phyloP scores from a whole-genome alignment of 53 echinoderm and acorn worm species.

The Stichopus horrens region DNA sequence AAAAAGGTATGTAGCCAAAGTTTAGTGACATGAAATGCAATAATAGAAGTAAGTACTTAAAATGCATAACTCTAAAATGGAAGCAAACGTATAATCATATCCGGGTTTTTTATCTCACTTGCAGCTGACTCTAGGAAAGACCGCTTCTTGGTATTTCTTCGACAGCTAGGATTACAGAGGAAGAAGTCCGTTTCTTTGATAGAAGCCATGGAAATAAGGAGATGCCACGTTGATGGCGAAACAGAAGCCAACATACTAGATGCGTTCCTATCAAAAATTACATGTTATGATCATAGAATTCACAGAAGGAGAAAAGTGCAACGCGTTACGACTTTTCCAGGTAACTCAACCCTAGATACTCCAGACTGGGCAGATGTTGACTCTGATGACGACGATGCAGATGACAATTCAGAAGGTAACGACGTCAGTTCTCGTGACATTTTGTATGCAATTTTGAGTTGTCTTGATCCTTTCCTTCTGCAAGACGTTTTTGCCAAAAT shows the following conservation, averaged over 20 bases:
- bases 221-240: background rate
- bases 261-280: background rate
- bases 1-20: background rate
- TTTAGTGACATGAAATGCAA: background rate
- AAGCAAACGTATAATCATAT: background rate
- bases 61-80: background rate
- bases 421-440: constrained; percentile 8
- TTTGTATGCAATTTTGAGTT: constrained; percentile 13
- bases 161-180: background rate
- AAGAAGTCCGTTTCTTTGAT: background rate
- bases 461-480: background rate
- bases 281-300: background rate
- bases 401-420: background rate
- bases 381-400: background rate
- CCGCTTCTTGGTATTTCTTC: background rate
- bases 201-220: background rate
- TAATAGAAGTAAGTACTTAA: background rate
- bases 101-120: too few relatives aligned
- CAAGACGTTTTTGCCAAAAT: constrained; percentile 3
- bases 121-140: background rate
- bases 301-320: background rate
- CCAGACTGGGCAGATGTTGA: background rate
- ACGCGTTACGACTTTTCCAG: background rate
- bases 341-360: background rate
- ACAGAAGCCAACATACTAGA: background rate